Base-by-base conservation (phyloP, 53 echinoderm and acorn worm genomes). In the Echinarachnius parma region DNA sequence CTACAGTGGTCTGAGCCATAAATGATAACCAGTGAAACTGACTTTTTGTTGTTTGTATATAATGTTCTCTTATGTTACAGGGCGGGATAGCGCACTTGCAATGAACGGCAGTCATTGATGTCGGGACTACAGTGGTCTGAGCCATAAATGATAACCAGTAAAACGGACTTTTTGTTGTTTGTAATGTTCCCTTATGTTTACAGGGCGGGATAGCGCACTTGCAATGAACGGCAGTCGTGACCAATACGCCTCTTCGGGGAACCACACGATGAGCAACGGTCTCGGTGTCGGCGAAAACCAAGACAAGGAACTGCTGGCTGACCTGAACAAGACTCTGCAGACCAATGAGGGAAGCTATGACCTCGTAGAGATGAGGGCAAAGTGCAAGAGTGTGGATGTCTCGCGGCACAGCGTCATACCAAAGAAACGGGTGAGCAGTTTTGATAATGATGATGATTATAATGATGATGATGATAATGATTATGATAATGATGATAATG, bases 151-250 rank as follows among this genome's bases (percentile, higher is more conserved):
- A n/a, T n/a, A n/a, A n/a, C n/a, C n/a, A n/a, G n/a, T n/a, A n/a
- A n/a, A n/a, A n/a, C n/a, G n/a, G n/a, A n/a, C n/a, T n/a, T n/a
- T n/a, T n/a, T n/a, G n/a, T n/a, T n/a, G n/a, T n/a, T n/a, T n/a
- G n/a, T n/a, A n/a, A n/a, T n/a, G n/a, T n/a, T n/a, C n/a, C n/a
- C n/a, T 21, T 29, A 19, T 31, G 9, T 79, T 20, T 79, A 0
- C 34, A 96, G 96, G 96, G 28, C 52, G 96, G 26, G 96, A 96
- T 61, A 96, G 96, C 65, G 87, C 91, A 1, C 81, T 69, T 20
- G 90, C 90, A 7, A 81, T 83, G 42, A 52, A 84, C 46, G 74
- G 74, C 28, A 24, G 56, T 37, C 37, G 74, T 14, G 57, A 72
- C 23, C 13, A 34, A 2, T 59, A 44, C 1, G 80, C 59, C 5